A percentile compares a stretch with the other conserved stretches of the same genome.
Evolutionary conservation across 2,888 invertebrate genomes (phyloP).

Genomic region (Neria commutata): DNA sequence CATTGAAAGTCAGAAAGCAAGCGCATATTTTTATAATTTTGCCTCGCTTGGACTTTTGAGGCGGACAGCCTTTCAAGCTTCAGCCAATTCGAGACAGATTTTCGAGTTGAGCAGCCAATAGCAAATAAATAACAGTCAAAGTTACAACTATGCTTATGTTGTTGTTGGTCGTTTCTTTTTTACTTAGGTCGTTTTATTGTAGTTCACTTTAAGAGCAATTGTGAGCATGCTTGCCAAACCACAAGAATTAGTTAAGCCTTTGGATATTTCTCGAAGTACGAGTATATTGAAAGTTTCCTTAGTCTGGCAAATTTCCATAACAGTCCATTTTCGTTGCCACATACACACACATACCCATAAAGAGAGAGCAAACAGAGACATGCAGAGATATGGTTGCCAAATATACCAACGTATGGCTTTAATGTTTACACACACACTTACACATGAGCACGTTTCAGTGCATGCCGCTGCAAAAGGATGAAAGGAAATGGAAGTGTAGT

Average conservation of each 20-base stretch:
- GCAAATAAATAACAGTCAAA: too few species aligned
- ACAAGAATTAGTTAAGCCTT: conserved; percentile 3
- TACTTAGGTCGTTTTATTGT: too few species aligned
- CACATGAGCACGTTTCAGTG: too few species aligned
- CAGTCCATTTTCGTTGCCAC: neutral
- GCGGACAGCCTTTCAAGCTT: too few species aligned
- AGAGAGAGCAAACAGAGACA: neutral
- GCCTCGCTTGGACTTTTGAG: too few species aligned
- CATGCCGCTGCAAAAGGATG: neutral
- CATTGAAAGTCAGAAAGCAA: too few species aligned
- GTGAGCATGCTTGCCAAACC: neutral
- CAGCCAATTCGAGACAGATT: too few species aligned
- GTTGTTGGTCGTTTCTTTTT: too few species aligned
- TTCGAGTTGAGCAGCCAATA: too few species aligned
- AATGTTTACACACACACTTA: neutral
- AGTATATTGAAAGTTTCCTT: neutral
- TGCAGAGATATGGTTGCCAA: neutral
- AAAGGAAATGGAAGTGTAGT: neutral
- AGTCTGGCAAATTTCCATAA: conserved; percentile 1
- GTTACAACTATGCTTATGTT: too few species aligned
- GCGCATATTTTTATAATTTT: too few species aligned
- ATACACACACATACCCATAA: neutral
- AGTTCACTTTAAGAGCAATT: too few species aligned
- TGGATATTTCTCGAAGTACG: neutral
- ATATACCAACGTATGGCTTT: neutral